Evolutionary conservation across 2,797 vertebrate species (phyloP), one percentile per base, ranked within the genome.

Genomic region (Nannoperca australis): DNA sequence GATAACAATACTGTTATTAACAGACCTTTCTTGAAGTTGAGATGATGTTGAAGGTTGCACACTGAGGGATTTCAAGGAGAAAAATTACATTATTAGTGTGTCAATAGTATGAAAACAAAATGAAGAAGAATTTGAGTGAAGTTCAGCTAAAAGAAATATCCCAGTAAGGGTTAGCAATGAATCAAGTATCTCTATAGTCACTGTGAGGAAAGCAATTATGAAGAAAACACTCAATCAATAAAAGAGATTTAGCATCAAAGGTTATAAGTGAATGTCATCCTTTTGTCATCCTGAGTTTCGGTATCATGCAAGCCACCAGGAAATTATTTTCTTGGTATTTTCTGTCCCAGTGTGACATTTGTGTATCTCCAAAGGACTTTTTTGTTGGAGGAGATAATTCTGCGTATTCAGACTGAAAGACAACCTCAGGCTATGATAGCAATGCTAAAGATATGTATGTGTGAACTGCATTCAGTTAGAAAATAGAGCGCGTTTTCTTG

Each of bases 121-220:
- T 10, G 7, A n/a, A 59, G 22, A 61, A 22, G 13, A 49, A 42
- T 14, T 3, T 14, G 4, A 44, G 2, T 20, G 9, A 50, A 20
- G 30, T 22, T 27, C 3, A 9, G 30, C 8, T 32, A 24, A 42
- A 15, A 27, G 34, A 14, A 49, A 49, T n/a, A 54, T 5, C 2
- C 15, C 9, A 7, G 9, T 38, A 44, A n/a, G 10, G 24, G 24
- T 27, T 27, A 27, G 0, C 7, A 50, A 17, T 32, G 30, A 42
- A n/a, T n/a, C 24, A 49, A 11, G 20, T 58, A 59, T 38, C n/a
- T 70, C 24, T 59, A 30, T 20, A 22, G 34, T 51, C 11, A 36
- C n/a, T 59, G 17, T 32, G 47, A 56, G n/a, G 44, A n/a, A 62
- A 61, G 73, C 49, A 45, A 58, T 77, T 69, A 49, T 24, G 11